These are phyloP conservation scores for Epizoanthus stellaris DNA, from an alignment of 92 coral and sea anemone genomes.

Conservation along the genomic window DNA sequence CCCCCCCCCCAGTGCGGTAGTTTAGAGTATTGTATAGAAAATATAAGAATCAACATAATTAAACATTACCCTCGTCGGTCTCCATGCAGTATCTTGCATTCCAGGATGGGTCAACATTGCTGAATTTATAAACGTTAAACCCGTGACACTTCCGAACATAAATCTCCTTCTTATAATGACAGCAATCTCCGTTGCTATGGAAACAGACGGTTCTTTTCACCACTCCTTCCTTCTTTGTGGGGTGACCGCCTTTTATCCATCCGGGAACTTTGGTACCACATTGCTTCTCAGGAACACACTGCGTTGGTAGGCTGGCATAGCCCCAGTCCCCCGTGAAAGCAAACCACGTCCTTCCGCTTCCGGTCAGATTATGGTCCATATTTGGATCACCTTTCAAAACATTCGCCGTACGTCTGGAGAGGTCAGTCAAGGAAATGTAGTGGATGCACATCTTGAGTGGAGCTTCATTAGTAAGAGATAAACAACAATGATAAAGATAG, in stretches of 20 bases:
- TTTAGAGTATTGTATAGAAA: too few species aligned
- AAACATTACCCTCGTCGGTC: neutral
- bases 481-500: neutral
- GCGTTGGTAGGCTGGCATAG: neutral
- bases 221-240: slow-evolving; percentile 8
- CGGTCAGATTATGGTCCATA: slow-evolving; percentile 14
- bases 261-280: slow-evolving; percentile 48
- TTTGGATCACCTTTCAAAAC: neutral
- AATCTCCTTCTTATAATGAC: neutral
- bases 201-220: slow-evolving; percentile 19
- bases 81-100: slow-evolving; percentile 19
- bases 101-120: neutral
- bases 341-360: neutral
- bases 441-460: neutral
- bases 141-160: slow-evolving; percentile 18
- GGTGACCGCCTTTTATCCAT: slow-evolving; percentile 42
- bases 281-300: slow-evolving; percentile 15
- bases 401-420: neutral
- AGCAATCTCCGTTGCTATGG: slow-evolving; percentile 6
- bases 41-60: too few species aligned
- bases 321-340: slow-evolving; percentile 2
- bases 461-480: neutral
- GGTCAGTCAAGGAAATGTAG: slow-evolving; percentile 1
- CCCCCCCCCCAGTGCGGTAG: too few species aligned
- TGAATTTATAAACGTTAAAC: slow-evolving; percentile 4